Base-by-base conservation (phyloP, 1,140 invertebrate genomes). In the Cotesia vestalis region DNA sequence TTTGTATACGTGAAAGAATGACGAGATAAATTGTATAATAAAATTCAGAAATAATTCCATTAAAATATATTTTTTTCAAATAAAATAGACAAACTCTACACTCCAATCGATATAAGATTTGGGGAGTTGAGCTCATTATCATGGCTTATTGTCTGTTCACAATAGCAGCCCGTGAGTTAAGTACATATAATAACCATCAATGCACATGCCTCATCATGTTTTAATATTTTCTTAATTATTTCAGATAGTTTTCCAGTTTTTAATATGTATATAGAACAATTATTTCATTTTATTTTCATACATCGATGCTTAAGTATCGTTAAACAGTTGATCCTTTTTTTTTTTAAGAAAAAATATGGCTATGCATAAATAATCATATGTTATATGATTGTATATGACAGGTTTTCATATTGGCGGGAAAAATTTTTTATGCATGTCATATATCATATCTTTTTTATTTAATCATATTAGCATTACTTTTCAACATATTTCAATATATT, bases 131-230 rank as follows among this genome's bases (percentile, higher is more conserved):
- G 76, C 68, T 55, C 53, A 40, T 69, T 78, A 78, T 83, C 79
- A 79, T 86, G 85, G 84, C 83, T 86, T 86, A 86, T 86, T 86
- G 85, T 86, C 85, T 83, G 81, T 84, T 86, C 84, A 85, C 84
- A 84, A 86, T 83, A 86, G 84, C 84, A 86, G 85, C 81, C 77
- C 78, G 81, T 73, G 80, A 76, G 79, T 64, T 46, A 61, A n/a
- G 34, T 62, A 57, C 35, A 36, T 14, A 60, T 70, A 64, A 66
- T 55, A 55, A 34, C 20, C 40, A 53, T 20, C 27, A 27, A 27
- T n/a, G 66, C 35, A 72, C 12, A 55, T 55, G 34, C 40, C 11
- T 46, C 40, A 46, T 46, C 40, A 46, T 38, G 66, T 57, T 64
- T n/a, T 40, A 6, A 68, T 66, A 74, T 38, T 64, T 70, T 34